These are phyloP conservation scores for Vanessa tameamea DNA, from an alignment of 1,140 invertebrate genomes.

Conservation along the genomic window DNA sequence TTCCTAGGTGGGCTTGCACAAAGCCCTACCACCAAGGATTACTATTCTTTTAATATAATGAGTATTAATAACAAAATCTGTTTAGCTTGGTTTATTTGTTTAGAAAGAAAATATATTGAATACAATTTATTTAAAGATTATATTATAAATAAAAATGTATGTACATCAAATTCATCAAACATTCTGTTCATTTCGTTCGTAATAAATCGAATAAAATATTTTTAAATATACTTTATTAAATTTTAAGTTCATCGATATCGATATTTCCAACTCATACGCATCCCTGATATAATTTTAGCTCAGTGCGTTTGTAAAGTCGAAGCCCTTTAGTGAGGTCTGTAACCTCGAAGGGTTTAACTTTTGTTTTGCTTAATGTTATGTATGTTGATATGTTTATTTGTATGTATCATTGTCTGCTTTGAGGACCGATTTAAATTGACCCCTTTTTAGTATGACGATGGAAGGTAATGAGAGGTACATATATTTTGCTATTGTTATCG, in stretches of 20 bases:
- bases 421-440: background rate
- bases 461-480: background rate
- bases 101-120: no score
- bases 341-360: slow-evolving; percentile 31
- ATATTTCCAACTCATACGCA: background rate
- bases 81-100: no score
- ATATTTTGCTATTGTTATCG: background rate
- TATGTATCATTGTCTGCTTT: background rate
- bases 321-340: slow-evolving; percentile 25
- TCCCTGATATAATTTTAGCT: slow-evolving; percentile 21
- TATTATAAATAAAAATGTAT: no score
- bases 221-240: background rate
- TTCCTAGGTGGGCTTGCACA: no score
- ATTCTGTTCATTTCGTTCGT: no score
- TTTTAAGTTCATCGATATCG: slow-evolving; percentile 10
- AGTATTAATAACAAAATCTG: no score
- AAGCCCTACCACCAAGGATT: no score
- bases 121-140: no score
- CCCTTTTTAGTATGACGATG: background rate
- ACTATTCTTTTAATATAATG: no score
- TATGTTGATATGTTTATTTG: background rate
- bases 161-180: no score
- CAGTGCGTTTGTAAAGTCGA: slow-evolving; percentile 8
- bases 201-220: background rate
- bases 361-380: slow-evolving; percentile 17